phyloP scores from a whole-genome alignment of 2,797 vertebrate species.

The Acanthurus tractus region DNA sequence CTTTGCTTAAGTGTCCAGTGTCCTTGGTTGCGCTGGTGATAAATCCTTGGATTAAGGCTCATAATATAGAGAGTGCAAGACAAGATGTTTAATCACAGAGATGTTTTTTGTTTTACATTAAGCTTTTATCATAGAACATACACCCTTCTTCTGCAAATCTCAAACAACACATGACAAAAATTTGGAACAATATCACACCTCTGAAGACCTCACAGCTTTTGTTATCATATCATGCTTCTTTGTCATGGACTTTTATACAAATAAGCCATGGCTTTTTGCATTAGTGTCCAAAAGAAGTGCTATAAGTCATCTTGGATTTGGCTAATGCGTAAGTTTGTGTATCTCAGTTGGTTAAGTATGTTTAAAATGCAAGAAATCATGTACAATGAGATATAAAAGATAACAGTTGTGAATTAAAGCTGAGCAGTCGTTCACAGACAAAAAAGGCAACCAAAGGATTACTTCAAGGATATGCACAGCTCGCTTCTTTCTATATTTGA shows the following conservation, averaged over 20 bases:
- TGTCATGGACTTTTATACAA: neutral
- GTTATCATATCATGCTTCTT: slow-evolving; percentile 4
- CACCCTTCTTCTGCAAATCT: neutral
- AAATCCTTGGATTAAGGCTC: slow-evolving; percentile 57
- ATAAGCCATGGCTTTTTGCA: slow-evolving; percentile 10
- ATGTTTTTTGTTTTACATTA: slow-evolving; percentile 10
- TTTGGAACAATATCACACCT: neutral
- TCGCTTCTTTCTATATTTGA: neutral
- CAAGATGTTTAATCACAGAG: slow-evolving; percentile 26
- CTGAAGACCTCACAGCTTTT: neutral
- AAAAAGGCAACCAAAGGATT: neutral
- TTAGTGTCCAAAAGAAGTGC: slow-evolving; percentile 8
- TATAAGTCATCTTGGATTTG: neutral
- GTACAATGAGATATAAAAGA: slow-evolving; percentile 9
- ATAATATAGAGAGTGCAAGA: slow-evolving; percentile 49
- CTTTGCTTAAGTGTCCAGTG: slow-evolving; percentile 60
- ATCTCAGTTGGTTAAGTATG: neutral
- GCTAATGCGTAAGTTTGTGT: neutral
- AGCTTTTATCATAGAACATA: neutral
- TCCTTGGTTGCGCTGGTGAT: slow-evolving; percentile 82
- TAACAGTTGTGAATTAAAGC: neutral
- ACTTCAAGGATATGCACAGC: neutral
- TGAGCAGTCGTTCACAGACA: neutral
- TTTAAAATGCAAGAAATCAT: neutral
- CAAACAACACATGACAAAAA: neutral